Evolutionary conservation across 2,888 invertebrate species (phyloP), one percentile per base, ranked within the genome.

Genomic region (Cheilosia vulpina): DNA sequence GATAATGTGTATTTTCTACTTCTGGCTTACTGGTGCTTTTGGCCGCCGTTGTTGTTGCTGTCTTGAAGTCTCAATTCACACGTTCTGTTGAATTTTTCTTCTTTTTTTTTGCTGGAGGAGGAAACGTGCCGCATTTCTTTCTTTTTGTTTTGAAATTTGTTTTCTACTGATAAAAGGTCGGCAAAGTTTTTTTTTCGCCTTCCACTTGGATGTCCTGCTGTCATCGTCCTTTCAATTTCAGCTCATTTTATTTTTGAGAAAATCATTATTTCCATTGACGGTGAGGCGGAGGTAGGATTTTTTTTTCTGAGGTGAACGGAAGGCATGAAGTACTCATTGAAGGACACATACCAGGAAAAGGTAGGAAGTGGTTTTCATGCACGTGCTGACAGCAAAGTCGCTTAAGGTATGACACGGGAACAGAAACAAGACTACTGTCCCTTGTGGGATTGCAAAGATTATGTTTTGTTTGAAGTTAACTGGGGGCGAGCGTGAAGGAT

Each of bases 291-390:
- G 11, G 4, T 27, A 11, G 21, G 19, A 27, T 27, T 52, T 6
- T 43, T 43, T n/a, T 43, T 43, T 62, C 62, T 6, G 41, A 73
- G 53, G 15, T 15, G 52, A 31, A 68, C 55, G 66, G 47, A 60
- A 62, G 60, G 62, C 15, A 55, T 73, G 62, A 73, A 80, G 80
- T 80, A 62, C 68, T 80, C 73, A 73, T 66, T 50, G 65, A 58
- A 43, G 58, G 47, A 62, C 53, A 27, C 73, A 80, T 66, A 17
- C 62, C 27, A 50, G 55, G 53, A 72, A 72, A 79, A 60, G 58
- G 66, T 68, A 55, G 73, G 47, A 68, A 68, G 80, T 73, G 68
- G 66, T 68, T 62, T 66, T 73, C 50, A 72, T 79, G 72, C 79
- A 79, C 80, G 80, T 68, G 60, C 66, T 80, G 9, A 34, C 11